Conservation (phyloP, 2,888 invertebrate species). For the Coenonympha arcania region DNA sequence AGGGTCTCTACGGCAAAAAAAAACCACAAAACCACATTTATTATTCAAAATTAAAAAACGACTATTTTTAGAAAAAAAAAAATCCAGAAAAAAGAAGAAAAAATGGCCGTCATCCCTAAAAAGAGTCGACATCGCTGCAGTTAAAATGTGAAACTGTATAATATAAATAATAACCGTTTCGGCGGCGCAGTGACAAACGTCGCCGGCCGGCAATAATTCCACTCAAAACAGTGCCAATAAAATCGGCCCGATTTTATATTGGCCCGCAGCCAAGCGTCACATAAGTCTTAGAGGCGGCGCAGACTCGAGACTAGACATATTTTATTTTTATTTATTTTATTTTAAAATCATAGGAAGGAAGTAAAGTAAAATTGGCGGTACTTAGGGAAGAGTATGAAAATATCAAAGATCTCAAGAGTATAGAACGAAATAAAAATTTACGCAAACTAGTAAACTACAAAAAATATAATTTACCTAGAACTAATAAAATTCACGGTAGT, state of each 20-base stretch:
- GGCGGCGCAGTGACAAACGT: slow-evolving; percentile 27
- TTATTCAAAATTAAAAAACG: no score
- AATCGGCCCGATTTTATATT: slow-evolving; percentile 46
- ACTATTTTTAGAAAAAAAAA: not conserved
- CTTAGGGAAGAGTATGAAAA: no score
- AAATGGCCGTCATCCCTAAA: not conserved
- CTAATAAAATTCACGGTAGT: no score
- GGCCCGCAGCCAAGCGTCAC: slow-evolving; percentile 44
- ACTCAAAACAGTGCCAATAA: slow-evolving; percentile 53
- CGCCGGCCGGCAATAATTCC: slow-evolving; percentile 41
- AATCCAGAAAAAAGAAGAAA: no score
- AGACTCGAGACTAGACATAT: slow-evolving; percentile 11
- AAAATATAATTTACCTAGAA: no score
- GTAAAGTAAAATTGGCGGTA: no score
- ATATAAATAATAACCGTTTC: slow-evolving; percentile 25
- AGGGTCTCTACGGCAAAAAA: no score
- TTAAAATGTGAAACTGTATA: slow-evolving; percentile 14
- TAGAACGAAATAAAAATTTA: no score
- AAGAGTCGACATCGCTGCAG: not conserved
- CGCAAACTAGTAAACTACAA: no score
- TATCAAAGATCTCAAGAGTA: no score
- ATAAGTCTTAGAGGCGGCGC: slow-evolving; percentile 19
- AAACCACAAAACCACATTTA: no score
- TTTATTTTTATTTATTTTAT: no score
- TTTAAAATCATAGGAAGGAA: not conserved